phyloP scores from a whole-genome alignment of 1,140 invertebrate species.

The Calliopsis andreniformis region DNA sequence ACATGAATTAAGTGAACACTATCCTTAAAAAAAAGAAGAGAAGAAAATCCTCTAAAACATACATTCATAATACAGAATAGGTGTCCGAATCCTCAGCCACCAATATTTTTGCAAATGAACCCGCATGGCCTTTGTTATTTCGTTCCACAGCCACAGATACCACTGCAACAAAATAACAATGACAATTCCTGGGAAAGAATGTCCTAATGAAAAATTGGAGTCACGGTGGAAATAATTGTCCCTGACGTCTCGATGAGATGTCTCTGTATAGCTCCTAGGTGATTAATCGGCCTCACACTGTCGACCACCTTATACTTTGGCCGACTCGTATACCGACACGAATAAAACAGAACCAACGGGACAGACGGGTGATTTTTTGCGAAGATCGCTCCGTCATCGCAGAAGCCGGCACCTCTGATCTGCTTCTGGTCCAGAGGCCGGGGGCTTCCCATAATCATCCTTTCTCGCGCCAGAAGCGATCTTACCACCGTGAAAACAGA shows the following conservation, averaged over 20 bases:
- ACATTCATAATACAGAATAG: too few relatives aligned
- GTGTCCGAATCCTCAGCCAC: too few relatives aligned
- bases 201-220: neutral
- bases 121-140: too few relatives aligned
- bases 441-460: slow-evolving; percentile 64
- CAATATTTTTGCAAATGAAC: too few relatives aligned
- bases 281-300: slow-evolving; percentile 63
- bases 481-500: slow-evolving; percentile 48
- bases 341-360: slow-evolving; percentile 59
- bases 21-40: too few relatives aligned
- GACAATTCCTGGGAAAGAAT: too few relatives aligned
- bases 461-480: slow-evolving; percentile 55
- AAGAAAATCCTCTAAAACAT: too few relatives aligned
- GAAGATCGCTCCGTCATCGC: slow-evolving; percentile 69
- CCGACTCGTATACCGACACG: slow-evolving; percentile 51
- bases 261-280: slow-evolving; percentile 61
- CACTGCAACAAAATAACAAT: too few relatives aligned
- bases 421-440: slow-evolving; percentile 53
- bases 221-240: slow-evolving; percentile 62
- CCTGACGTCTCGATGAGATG: slow-evolving; percentile 40
- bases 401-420: slow-evolving; percentile 67
- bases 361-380: slow-evolving; percentile 67
- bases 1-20: too few relatives aligned
- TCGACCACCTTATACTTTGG: slow-evolving; percentile 46
- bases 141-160: too few relatives aligned